Evolutionary conservation across 2,113 vertebrate species (phyloP).

Genomic region (Callopanchax toddi): DNA sequence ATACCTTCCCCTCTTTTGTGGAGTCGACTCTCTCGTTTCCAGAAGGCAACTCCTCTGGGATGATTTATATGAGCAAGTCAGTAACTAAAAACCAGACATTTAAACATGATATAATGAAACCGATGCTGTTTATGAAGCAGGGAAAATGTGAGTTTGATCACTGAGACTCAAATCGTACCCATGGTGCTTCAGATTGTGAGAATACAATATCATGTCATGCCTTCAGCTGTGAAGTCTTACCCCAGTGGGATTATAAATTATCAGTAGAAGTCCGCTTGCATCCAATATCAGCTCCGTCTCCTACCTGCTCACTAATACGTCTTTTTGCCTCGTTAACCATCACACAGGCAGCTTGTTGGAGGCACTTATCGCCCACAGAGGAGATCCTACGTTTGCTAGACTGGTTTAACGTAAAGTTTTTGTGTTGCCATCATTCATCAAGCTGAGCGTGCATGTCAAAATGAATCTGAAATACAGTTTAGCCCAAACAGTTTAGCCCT

Average conservation of each 20-base stretch:
- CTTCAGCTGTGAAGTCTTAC: constrained; percentile 42
- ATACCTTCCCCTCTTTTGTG: too few relatives aligned
- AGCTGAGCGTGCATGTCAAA: not conserved
- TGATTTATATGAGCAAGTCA: constrained; percentile 18
- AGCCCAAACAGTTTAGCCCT: not conserved
- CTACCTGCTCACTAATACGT: constrained; percentile 60
- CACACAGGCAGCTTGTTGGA: constrained; percentile 40
- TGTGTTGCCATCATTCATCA: too few relatives aligned
- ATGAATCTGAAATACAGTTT: too few relatives aligned
- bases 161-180: constrained; percentile 52
- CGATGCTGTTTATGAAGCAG: constrained; percentile 4
- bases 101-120: constrained; percentile 12
- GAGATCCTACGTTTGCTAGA: constrained; percentile 11
- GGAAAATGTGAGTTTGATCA: constrained; percentile 26
- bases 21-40: too few relatives aligned
- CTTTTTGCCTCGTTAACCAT: constrained; percentile 62
- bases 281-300: constrained; percentile 52
- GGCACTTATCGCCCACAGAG: constrained; percentile 41
- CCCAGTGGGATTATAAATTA: constrained; percentile 63
- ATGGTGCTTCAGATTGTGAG: constrained; percentile 50
- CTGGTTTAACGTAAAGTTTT: too few relatives aligned
- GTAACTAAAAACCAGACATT: constrained; percentile 21
- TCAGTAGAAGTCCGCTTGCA: constrained; percentile 50
- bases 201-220: constrained; percentile 58
- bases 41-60: constrained; percentile 14